phyloP scores from a whole-genome alignment of 37 sponge, comb jelly and placozoan species.

The Petrosia ficiformis region DNA sequence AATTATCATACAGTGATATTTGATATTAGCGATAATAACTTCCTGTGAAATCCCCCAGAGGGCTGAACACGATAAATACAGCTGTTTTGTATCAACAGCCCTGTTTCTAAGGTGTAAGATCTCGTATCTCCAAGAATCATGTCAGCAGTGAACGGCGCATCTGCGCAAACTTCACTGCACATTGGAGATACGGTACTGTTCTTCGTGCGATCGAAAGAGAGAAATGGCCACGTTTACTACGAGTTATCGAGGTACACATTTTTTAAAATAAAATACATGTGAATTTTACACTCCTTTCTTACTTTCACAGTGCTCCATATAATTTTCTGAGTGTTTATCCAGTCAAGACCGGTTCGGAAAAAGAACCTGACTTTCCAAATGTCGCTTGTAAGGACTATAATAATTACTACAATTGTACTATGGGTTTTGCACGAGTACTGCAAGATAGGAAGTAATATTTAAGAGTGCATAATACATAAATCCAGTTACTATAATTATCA shows the following conservation, averaged over 20 bases:
- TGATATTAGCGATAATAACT: too few relatives aligned
- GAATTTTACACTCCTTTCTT: not conserved
- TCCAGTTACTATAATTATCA: too few relatives aligned
- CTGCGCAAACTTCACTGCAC: constrained; percentile 25
- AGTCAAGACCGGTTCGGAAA: not conserved
- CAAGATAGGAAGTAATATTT: too few relatives aligned
- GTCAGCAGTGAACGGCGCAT: not conserved
- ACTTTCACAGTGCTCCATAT: not conserved
- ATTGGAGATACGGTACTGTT: constrained; percentile 46
- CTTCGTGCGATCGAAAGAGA: constrained; percentile 21
- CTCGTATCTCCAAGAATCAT: too few relatives aligned
- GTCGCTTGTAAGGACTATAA: constrained; percentile 6
- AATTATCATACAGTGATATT: too few relatives aligned
- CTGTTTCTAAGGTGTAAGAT: too few relatives aligned
- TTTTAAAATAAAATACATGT: not conserved
- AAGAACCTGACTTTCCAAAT: constrained; percentile 6
- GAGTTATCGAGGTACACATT: constrained; percentile 30
- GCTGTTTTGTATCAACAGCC: too few relatives aligned
- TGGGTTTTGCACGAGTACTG: too few relatives aligned
- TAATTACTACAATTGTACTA: too few relatives aligned
- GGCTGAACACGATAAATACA: too few relatives aligned
- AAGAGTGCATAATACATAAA: too few relatives aligned
- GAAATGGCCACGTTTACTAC: constrained; percentile 31
- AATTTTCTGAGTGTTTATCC: not conserved
- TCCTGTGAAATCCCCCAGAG: too few relatives aligned